These are phyloP conservation scores for Panurus biarmicus DNA, from an alignment of 2,113 vertebrate species.

Conservation along the genomic window DNA sequence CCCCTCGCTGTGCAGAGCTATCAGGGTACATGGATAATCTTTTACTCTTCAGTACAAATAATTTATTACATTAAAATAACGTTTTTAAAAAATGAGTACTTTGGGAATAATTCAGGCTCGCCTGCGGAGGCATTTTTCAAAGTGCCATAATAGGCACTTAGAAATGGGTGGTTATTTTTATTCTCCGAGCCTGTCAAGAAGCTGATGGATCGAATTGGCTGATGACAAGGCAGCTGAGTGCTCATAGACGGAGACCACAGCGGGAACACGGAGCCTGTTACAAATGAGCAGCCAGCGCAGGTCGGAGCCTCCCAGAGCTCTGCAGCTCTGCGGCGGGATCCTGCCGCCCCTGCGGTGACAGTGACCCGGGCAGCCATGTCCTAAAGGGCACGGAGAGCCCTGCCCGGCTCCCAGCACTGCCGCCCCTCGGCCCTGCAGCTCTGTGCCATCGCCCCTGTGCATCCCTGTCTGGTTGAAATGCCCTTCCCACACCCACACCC, in stretches of 20 bases:
- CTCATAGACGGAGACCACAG: constrained; percentile 39
- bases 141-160: constrained; percentile 70
- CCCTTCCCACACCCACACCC: rapidly evolving
- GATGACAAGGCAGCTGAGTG: constrained; percentile 65
- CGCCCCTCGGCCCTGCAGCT: background rate
- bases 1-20: constrained; percentile 7
- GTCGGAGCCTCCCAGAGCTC: background rate
- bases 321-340: background rate
- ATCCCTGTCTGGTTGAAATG: rapidly evolving
- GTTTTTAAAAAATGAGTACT: constrained; percentile 57
- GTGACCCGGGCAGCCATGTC: rapidly evolving
- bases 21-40: constrained; percentile 44
- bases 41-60: constrained; percentile 61
- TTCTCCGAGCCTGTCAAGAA: constrained; percentile 63
- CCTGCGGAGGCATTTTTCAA: constrained; percentile 64
- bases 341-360: rapidly evolving
- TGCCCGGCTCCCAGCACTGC: background rate
- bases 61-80: constrained; percentile 66
- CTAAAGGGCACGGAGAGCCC: rapidly evolving
- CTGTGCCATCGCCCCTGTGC: rapidly evolving
- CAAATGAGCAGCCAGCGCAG: constrained; percentile 14
- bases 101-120: constrained; percentile 64
- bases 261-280: background rate
- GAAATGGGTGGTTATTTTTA: constrained; percentile 67
- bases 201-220: constrained; percentile 67